Evolutionary conservation across 2,113 vertebrate genomes (phyloP).

Genomic region (Microtus pennsylvanicus): DNA sequence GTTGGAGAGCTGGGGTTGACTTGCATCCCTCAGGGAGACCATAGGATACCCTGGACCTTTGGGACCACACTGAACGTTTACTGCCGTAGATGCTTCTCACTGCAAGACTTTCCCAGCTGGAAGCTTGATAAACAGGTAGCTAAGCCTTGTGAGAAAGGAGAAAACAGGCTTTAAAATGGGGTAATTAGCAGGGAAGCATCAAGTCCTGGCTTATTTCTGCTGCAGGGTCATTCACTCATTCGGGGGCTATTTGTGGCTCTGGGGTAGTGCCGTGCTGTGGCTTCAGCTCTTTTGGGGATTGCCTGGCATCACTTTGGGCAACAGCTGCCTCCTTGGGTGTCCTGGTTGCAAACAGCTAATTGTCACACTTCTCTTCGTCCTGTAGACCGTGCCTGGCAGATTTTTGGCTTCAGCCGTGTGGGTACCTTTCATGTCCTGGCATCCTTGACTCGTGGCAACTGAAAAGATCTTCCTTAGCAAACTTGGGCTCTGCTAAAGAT

Average conservation of each 20-base stretch:
- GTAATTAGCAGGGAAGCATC: not conserved
- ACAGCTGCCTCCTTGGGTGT: not conserved
- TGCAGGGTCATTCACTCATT: not conserved
- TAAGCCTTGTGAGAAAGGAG: not conserved
- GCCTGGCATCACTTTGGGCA: not conserved
- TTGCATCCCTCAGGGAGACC: not conserved
- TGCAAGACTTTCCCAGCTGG: not conserved
- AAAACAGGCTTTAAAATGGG: not conserved
- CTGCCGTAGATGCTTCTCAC: not conserved
- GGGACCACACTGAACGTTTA: not conserved
- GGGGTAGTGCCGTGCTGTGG: not conserved
- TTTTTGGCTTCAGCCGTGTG: not conserved
- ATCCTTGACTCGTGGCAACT: not conserved
- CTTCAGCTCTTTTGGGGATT: not conserved
- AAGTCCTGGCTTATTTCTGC: not conserved
- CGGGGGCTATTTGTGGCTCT: not conserved
- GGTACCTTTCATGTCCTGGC: not conserved
- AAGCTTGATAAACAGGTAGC: not conserved
- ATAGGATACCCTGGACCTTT: not conserved
- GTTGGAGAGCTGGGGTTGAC: not conserved
- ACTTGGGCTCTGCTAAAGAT: not conserved
- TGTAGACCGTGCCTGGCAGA: not conserved
- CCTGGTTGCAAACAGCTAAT: not conserved
- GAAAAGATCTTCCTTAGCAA: conserved; percentile 37
- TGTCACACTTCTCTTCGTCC: not conserved